Conservation (phyloP, 2,113 vertebrate genomes). For the Loxodonta africana region DNA sequence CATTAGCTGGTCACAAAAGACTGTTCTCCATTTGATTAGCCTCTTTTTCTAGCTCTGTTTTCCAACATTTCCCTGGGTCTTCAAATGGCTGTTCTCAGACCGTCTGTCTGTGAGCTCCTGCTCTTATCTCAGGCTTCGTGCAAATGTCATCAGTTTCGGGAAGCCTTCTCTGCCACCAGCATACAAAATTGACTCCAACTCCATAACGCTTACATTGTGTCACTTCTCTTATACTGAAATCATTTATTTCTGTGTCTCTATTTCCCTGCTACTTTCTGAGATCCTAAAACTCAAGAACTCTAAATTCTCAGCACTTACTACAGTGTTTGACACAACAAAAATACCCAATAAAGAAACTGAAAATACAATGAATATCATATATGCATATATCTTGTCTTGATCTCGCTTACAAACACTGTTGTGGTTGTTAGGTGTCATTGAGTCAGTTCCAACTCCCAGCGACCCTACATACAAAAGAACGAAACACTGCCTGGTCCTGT, state of each 20-base stretch:
- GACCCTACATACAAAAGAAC: neutral
- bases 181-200: neutral
- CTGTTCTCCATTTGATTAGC: neutral
- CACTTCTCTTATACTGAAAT: neutral
- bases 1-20: neutral
- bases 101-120: neutral
- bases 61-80: neutral
- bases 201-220: neutral
- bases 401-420: neutral
- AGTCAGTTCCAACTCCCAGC: neutral
- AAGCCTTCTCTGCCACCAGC: neutral
- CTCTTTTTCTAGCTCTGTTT: slow-evolving; percentile 2
- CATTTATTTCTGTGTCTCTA: neutral
- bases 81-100: neutral
- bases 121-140: neutral
- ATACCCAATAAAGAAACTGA: neutral
- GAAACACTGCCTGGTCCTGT: neutral
- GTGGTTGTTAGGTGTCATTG: neutral
- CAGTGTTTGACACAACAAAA: neutral
- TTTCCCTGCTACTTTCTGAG: neutral
- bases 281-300: neutral
- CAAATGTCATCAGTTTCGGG: neutral
- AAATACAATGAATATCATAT: neutral
- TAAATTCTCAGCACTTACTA: neutral
- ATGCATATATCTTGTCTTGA: neutral